Conservation (phyloP, 2,797 vertebrate genomes). For the Syncerus caffer region DNA sequence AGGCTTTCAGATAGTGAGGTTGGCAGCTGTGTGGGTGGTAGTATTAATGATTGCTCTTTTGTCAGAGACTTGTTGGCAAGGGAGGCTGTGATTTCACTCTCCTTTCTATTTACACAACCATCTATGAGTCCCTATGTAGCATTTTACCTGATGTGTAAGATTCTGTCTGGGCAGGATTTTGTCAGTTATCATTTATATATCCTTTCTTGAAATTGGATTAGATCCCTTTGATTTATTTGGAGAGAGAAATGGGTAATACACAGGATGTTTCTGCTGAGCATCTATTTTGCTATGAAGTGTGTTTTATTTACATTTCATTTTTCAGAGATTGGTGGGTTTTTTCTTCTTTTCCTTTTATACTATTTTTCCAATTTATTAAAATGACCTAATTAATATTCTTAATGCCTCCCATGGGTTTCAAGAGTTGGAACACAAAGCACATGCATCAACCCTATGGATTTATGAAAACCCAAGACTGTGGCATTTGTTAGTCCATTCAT, state of each 20-base stretch:
- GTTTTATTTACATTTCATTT: background rate
- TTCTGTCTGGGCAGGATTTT: background rate
- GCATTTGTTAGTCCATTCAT: background rate
- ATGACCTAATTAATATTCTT: background rate
- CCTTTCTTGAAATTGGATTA: slow-evolving; percentile 6
- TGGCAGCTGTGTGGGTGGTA: slow-evolving; percentile 68
- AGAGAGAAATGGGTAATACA: background rate
- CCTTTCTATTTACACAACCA: slow-evolving; percentile 62
- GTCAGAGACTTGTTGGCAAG: slow-evolving; percentile 60
- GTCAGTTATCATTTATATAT: slow-evolving; percentile 33
- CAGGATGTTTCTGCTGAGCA: background rate
- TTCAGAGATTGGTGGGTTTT: background rate
- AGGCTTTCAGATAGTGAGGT: slow-evolving; percentile 56
- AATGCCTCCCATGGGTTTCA: background rate
- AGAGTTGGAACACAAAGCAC: background rate
- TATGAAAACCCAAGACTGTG: background rate
- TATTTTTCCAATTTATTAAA: background rate
- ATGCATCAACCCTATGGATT: background rate
- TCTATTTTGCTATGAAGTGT: background rate
- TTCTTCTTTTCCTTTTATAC: background rate
- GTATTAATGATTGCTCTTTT: slow-evolving; percentile 62
- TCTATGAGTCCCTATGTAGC: slow-evolving; percentile 3
- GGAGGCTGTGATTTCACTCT: slow-evolving; percentile 67
- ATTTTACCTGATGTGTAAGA: slow-evolving; percentile 15
- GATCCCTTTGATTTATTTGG: background rate